Base-by-base conservation (phyloP, 2,797 vertebrate species). In the Bufotes viridis region DNA sequence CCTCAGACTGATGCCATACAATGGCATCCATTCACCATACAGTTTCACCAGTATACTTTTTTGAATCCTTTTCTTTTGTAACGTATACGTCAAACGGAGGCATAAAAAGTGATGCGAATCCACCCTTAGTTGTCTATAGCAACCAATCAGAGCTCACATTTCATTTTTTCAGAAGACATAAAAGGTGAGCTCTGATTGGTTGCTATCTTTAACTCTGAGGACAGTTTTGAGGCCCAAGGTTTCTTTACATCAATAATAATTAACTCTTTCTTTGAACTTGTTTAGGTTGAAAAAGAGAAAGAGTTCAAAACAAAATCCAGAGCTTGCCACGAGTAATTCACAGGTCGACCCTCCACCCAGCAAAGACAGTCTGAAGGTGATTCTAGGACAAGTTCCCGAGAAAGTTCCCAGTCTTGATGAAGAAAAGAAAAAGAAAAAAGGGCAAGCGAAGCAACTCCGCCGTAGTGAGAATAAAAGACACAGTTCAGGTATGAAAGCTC, bases 281-380 rank as follows among this genome's bases (percentile, higher is more conserved):
- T 74, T 81, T 80, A 96, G 96, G 72, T 92, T 96, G 91, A 96
- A 96, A 90, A 96, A 95, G 93, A 96, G 95, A 91, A 95, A 93
- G 70, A 93, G 95, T 91, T 90, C 92, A 84, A 96, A 95, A 87
- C 95, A 94, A 92, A 95, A 92, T 90, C 84, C 93, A 0, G 95
- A 95, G 72, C 42, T 91, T 7, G 55, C 91, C 7, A 90, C 94
- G 84, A 81, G 91, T 85, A 93, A 18, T 87, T 90, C 92, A 20
- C 67, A 86, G 82, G 92, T 63, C 72, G 93, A 91, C 70, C 24
- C 92, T 60, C 83, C 89, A 24, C 81, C 91, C 65, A 94, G 92
- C 61, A 95, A 94, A 89, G 94, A 94, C 83, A 87, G 90, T 87
- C 91, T 91, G 70, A 92, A 94, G 90, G 91, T 90, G 88, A 89